phyloP scores from a whole-genome alignment of 2,797 vertebrate species.

The Falco cherrug region DNA sequence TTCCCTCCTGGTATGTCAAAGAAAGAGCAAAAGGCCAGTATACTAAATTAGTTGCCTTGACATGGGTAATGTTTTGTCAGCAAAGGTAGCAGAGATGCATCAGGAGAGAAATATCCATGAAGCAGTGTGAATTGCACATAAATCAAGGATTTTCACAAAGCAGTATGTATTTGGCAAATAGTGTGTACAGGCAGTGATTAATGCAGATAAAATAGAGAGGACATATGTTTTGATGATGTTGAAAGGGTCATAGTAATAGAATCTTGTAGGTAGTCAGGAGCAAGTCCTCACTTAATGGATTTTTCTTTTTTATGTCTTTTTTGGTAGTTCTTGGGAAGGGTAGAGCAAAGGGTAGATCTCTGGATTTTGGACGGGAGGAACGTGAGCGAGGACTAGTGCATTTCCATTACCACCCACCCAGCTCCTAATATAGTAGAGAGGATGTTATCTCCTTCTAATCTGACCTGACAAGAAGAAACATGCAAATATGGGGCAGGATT shows the following conservation, averaged over 20 bases:
- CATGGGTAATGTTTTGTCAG: neutral
- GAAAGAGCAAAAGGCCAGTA: neutral
- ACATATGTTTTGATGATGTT: neutral
- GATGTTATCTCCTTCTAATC: neutral
- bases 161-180: neutral
- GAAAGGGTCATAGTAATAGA: neutral
- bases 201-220: neutral
- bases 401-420: neutral
- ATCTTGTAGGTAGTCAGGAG: neutral
- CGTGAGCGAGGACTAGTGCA: neutral
- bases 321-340: neutral
- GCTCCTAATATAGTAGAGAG: neutral
- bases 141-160: neutral
- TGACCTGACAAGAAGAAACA: neutral
- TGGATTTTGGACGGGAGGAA: neutral
- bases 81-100: neutral
- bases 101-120: neutral
- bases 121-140: neutral
- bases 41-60: neutral
- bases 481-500: neutral
- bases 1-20: neutral
- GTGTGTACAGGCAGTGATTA: neutral
- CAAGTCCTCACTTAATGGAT: neutral
- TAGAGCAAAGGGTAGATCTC: neutral
- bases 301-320: neutral